Evolutionary conservation across 2,113 vertebrate genomes (phyloP), one percentile per base, ranked within the genome.

Genomic region (Zapus hudsonius): DNA sequence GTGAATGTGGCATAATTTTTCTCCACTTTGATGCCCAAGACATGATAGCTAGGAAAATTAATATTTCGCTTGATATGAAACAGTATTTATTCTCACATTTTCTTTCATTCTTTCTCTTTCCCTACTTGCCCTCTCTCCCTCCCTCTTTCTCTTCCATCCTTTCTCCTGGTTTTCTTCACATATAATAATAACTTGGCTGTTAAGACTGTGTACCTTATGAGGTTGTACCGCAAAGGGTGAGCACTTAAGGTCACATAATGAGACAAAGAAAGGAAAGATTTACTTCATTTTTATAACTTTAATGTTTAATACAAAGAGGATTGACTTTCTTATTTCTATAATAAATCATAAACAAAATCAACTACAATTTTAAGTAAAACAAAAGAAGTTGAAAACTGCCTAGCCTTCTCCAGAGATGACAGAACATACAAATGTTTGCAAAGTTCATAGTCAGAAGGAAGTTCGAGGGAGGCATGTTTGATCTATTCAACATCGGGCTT

Each of bases 321-420:
- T 64, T 90, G 36, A 4, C 74, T 10, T 7, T 83, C 38, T 94
- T 82, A 17, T 85, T 33, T 85, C 36, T 20, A 20, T 83, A 87
- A 44, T 19, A 66, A 16, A 36, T 16, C n/a, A 79, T 89, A 69
- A 84, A 93, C 36, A 91, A 12, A 93, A 19, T 23, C 33, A 82
- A 80, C 23, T 73, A 29, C 16, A 88, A 63, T 81, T 94, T 89
- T 80, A 92, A 89, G 55, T 75, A 89, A 22, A 79, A 79, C 47
- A 80, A 38, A n/a, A 90, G 74, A 94, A 57, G 11, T 20, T 95
- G n/a, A 82, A 94, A 75, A 94, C 57, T 74, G 90, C 11, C 5
- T 7, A 79, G 31, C 20, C 1, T 23, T 75, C 69, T 87, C 61
- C 12, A 90, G 83, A 85, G 59, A 75, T 75, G 33, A 73, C 27